Evolutionary conservation across 2,888 invertebrate species (phyloP).

Genomic region (Caenorhabditis sp.): DNA sequence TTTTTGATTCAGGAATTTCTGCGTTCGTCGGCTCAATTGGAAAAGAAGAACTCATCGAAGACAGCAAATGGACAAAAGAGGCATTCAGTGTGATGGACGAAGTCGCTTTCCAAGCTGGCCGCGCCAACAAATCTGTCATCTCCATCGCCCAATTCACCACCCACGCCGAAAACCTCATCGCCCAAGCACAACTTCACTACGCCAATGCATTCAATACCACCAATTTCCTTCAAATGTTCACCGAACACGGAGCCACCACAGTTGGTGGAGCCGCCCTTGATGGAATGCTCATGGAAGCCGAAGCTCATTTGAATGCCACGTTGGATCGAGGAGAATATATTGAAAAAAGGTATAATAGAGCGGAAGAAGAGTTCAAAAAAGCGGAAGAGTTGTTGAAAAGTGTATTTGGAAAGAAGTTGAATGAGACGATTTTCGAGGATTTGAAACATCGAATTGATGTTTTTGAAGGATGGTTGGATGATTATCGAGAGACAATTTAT

Average conservation of each 20-base stretch:
- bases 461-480: conserved; percentile 51
- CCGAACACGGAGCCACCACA: conserved; percentile 40
- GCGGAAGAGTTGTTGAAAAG: conserved; percentile 62
- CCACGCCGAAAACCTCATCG: conserved; percentile 28
- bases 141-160: conserved; percentile 42
- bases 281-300: conserved; percentile 67
- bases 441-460: conserved; percentile 51
- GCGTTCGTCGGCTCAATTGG: conserved; percentile 44
- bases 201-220: conserved; percentile 57
- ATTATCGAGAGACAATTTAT: conserved; percentile 60
- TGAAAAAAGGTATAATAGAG: conserved; percentile 61
- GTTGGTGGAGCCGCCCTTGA: conserved; percentile 53
- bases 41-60: conserved; percentile 36
- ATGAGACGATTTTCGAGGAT: conserved; percentile 65
- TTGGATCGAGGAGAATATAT: conserved; percentile 64
- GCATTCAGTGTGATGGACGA: conserved; percentile 61
- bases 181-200: conserved; percentile 40
- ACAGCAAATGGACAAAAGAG: conserved; percentile 54
- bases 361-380: conserved; percentile 54
- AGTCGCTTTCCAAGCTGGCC: conserved; percentile 48
- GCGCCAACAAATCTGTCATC: conserved; percentile 35
- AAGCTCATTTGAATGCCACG: conserved; percentile 69
- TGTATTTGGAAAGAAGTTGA: conserved; percentile 65
- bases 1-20: no score
- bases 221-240: conserved; percentile 52